Evolutionary conservation across 92 coral and sea anemone species (phyloP).

Genomic region (Heteractis magnifica): DNA sequence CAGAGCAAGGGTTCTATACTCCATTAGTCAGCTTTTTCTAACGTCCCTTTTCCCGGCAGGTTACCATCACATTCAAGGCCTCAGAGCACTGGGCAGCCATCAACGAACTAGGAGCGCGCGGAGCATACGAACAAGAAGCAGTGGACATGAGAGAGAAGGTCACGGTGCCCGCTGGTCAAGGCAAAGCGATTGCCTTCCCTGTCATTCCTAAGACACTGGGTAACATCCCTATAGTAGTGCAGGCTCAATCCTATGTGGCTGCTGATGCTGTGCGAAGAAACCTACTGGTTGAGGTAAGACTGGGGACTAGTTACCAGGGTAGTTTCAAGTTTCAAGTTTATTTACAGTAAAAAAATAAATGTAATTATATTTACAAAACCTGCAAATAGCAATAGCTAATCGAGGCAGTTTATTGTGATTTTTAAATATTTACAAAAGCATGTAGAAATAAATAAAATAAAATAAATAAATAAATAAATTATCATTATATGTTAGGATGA

Average conservation of each 20-base stretch:
- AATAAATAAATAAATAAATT: too few relatives aligned
- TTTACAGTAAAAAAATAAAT: too few relatives aligned
- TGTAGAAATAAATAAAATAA: too few relatives aligned
- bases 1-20: too few relatives aligned
- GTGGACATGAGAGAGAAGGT: slow-evolving; percentile 52
- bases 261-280: slow-evolving; percentile 86
- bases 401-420: too few relatives aligned
- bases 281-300: slow-evolving; percentile 86
- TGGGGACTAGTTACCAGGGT: neutral
- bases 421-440: too few relatives aligned
- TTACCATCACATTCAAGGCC: slow-evolving; percentile 71
- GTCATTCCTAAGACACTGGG: slow-evolving; percentile 75
- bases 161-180: slow-evolving; percentile 75
- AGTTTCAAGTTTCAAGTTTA: neutral
- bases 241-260: slow-evolving; percentile 74
- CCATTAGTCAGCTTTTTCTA: neutral
- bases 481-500: too few relatives aligned
- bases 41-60: slow-evolving; percentile 31
- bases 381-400: too few relatives aligned
- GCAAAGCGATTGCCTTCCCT: slow-evolving; percentile 82
- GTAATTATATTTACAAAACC: too few relatives aligned
- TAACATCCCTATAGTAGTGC: slow-evolving; percentile 68
- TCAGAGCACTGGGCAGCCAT: slow-evolving; percentile 66
- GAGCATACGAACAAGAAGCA: slow-evolving; percentile 26
- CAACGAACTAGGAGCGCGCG: slow-evolving; percentile 45